Evolutionary conservation across 1,140 invertebrate species (phyloP), one percentile per base, ranked within the genome.

Genomic region (Hylyphantes graminicola): DNA sequence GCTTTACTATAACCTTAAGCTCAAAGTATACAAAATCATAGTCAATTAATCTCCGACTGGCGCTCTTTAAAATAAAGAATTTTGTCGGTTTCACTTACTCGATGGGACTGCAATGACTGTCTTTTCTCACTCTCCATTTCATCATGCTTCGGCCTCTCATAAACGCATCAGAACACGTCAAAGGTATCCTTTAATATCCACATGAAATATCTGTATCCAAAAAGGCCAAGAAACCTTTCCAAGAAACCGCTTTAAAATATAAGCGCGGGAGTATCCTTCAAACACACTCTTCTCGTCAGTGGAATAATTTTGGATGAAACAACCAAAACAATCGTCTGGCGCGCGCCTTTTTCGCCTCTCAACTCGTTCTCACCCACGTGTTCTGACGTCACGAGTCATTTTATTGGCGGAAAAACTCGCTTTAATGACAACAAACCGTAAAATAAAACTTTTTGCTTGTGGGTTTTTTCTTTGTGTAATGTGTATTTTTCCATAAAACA

Each of bases 361-460:
- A 59, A 80, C 77, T 80, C 12, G 77, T 80, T 80, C 59, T 80
- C 77, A 70, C 77, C 77, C 65, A 70, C 77, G 77, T 80, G 77
- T 15, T 19, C 7, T 65, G 35, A 80, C 77, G 77, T 80, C 77
- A 80, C 77, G 55, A 35, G 21, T 7, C 12, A 10, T 51, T 55
- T 48, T 6, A 13, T 15, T 11, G 5, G 9, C 0, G 19, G 13
- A 50, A 64, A 21, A 15, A 21, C 59, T 50, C 77, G 65, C 61
- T 13, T 15, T 68, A 35, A 61, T 70, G 65, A 80, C 77, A 80
- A 80, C 77, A 70, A 80, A 80, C 77, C 64, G 72, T 55, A n/a
- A 67, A 57, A n/a, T 72, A 53, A 12, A 35, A 17, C 55, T 72
- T 70, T 54, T 7, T 12, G 51, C 13, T 54, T 50, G n/a, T 15